Conservation (phyloP, 2,113 vertebrate species). For the Pelmatolapia mariae region DNA sequence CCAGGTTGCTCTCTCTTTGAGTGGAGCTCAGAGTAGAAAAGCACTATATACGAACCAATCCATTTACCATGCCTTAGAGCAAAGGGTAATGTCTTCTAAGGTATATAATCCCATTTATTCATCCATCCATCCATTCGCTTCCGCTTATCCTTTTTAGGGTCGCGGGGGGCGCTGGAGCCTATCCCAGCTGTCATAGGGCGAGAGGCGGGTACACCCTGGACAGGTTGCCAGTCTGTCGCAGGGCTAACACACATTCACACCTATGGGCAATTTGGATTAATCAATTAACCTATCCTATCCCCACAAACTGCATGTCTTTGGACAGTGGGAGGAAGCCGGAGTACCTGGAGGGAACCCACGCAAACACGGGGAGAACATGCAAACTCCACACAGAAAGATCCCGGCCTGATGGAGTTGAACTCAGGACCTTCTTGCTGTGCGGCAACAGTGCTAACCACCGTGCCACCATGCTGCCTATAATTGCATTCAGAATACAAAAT, state of each 20-base stretch:
- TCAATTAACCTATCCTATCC: too few relatives aligned
- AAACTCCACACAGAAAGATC: too few relatives aligned
- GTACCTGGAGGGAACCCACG: too few relatives aligned
- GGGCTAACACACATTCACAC: too few relatives aligned
- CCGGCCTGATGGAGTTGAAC: not conserved
- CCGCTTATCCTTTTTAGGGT: not conserved
- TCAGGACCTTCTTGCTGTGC: not conserved
- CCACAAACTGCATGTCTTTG: too few relatives aligned
- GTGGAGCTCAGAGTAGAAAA: not conserved
- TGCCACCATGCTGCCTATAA: not conserved
- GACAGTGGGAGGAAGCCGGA: too few relatives aligned
- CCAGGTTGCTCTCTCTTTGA: not conserved
- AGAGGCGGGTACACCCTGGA: not conserved
- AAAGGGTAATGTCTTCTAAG: not conserved
- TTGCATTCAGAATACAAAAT: not conserved
- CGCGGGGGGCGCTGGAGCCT: not conserved
- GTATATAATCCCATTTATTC: not conserved
- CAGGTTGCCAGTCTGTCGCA: too few relatives aligned
- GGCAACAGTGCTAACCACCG: not conserved
- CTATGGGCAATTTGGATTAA: too few relatives aligned
- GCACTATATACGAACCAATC: not conserved
- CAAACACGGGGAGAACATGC: too few relatives aligned
- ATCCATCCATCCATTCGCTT: not conserved
- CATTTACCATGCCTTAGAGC: not conserved
- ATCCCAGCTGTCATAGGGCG: not conserved